Evolutionary conservation across 1,140 invertebrate species (phyloP).

Genomic region (Ladona fulva): DNA sequence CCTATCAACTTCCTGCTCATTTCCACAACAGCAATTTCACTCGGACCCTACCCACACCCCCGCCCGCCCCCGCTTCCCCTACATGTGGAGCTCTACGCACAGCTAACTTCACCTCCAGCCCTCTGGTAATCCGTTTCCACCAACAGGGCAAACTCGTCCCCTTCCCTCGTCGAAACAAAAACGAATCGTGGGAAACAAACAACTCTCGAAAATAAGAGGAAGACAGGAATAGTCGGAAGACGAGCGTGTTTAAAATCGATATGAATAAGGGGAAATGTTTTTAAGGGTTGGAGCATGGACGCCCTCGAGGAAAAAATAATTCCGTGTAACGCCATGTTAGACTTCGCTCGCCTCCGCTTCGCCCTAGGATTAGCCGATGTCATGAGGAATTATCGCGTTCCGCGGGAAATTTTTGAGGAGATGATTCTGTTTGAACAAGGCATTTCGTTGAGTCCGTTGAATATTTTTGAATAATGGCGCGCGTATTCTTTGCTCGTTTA

Average conservation of each 20-base stretch:
- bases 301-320: no score
- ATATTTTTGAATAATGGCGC: no score
- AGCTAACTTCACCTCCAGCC: not conserved
- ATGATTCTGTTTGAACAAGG: no score
- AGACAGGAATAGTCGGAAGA: not conserved
- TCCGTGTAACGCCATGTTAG: no score
- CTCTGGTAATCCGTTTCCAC: not conserved
- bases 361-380: no score
- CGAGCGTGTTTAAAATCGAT: not conserved
- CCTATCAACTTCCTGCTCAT: slow-evolving; percentile 3
- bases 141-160: not conserved
- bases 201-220: not conserved
- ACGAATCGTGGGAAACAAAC: not conserved
- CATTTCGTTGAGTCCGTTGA: no score
- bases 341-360: no score
- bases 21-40: slow-evolving; percentile 5
- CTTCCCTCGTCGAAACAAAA: not conserved
- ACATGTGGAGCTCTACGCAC: not conserved
- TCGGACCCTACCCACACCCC: not conserved
- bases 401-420: no score
- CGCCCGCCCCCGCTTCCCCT: not conserved
- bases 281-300: no score
- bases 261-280: not conserved
- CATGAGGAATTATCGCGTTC: no score
- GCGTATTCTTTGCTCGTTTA: no score